Evolutionary conservation across 1,140 invertebrate species (phyloP), one percentile per base, ranked within the genome.

Genomic region (Drosophila repletoides): DNA sequence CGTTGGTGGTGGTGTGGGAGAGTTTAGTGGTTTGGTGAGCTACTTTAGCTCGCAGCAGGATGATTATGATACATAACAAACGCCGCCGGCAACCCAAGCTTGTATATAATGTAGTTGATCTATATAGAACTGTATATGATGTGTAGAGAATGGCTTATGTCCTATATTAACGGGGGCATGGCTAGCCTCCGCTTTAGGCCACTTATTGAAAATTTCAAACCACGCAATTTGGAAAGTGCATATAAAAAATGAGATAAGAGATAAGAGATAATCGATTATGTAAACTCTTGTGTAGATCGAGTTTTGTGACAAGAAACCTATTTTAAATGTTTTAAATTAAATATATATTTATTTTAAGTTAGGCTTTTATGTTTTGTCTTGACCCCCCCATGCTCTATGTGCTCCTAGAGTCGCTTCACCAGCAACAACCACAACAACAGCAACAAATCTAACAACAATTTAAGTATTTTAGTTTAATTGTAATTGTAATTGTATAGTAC

Each of bases 41-140:
- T 96, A 96, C 88, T 95, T 96, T 88, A 95, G 95, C 64, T 95
- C 95, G 77, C 95, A 95, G 88, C 91, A 94, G 64, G 94, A 95
- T 34, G 89, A 90, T 40, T 89, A 90, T 71, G 88, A 89, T 48
- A 89, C 89, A 86, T 90, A 90, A 90, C 88, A 71, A 89, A 70
- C 77, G 61, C 76, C 80, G 76, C 29, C 58, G 29, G 72, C 40
- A 21, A 46, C 52, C 38, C 71, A 75, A 36, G 34, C 34, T 33
- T 79, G 75, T 79, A 79, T 55, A 79, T 79, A 72, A 43, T 58
- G 34, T 60, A 66, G 38, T 60, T 64, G 55, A 74, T 40, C 59
- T 58, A 60, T 53, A 34, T 51, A 33, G 34, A 40, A 29, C 17
- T 29, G 34, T 28, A 59, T 60, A 40, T 51, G 49, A 67, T 69